phyloP scores from a whole-genome alignment of 53 echinoderm and acorn worm species.

The Pentamera pediparva region DNA sequence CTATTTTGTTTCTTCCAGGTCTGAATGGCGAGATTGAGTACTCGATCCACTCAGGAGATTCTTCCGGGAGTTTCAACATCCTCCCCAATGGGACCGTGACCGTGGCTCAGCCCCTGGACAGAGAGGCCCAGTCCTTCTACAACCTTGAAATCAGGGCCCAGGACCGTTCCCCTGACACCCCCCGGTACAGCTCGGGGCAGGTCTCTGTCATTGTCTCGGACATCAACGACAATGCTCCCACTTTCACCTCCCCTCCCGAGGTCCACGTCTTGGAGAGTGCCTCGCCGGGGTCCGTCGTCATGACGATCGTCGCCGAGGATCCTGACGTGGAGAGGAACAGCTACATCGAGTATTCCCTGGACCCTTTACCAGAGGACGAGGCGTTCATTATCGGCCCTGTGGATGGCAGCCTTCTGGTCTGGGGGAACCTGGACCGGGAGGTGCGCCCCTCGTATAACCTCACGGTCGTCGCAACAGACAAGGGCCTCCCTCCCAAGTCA shows the following conservation, averaged over 20 bases:
- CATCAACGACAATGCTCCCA: slow-evolving; percentile 81
- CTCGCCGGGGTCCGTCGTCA: slow-evolving; percentile 50
- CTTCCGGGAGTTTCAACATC: slow-evolving; percentile 48
- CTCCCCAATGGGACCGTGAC: slow-evolving; percentile 60
- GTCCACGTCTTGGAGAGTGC: slow-evolving; percentile 59
- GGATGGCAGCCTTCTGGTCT: slow-evolving; percentile 68
- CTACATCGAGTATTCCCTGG: slow-evolving; percentile 71
- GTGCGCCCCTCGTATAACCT: slow-evolving; percentile 37
- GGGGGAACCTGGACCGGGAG: slow-evolving; percentile 67
- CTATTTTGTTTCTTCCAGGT: slow-evolving; percentile 40
- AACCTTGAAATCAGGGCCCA: slow-evolving; percentile 65
- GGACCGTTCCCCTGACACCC: slow-evolving; percentile 44
- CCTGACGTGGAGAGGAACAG: slow-evolving; percentile 79
- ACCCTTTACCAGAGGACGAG: slow-evolving; percentile 47
- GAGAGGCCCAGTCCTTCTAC: slow-evolving; percentile 80
- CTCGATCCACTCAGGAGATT: slow-evolving; percentile 70
- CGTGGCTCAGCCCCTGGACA: slow-evolving; percentile 56
- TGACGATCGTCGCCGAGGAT: slow-evolving; percentile 68
- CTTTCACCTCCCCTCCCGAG: slow-evolving; percentile 52
- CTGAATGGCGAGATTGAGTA: slow-evolving; percentile 65
- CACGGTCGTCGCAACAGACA: slow-evolving; percentile 66
- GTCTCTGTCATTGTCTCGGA: slow-evolving; percentile 73
- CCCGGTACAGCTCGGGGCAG: slow-evolving; percentile 55
- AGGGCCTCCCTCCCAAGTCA: slow-evolving; percentile 63
- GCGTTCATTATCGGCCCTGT: slow-evolving; percentile 55